Evolutionary conservation across 1,140 invertebrate genomes (phyloP).

Genomic region (Acarapis woodi): DNA sequence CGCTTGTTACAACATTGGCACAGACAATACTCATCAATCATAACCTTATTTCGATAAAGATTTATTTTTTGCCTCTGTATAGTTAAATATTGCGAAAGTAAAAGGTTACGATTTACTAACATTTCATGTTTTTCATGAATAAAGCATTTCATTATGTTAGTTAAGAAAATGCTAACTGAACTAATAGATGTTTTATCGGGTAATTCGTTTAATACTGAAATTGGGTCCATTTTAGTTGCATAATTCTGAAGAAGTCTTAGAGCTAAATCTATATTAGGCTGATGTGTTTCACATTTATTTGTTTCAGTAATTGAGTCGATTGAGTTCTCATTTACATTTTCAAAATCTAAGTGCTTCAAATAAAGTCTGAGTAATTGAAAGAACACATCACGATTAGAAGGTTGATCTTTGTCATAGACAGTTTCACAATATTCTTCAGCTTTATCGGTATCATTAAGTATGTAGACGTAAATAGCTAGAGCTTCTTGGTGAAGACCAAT

Average conservation of each 20-base stretch:
- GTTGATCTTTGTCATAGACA: constrained; percentile 22
- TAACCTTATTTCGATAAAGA: constrained; percentile 38
- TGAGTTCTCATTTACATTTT: neutral
- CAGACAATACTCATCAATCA: constrained; percentile 52
- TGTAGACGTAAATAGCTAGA: constrained; percentile 60
- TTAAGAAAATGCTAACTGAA: constrained; percentile 10
- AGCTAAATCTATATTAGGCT: constrained; percentile 38
- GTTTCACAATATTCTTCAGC: constrained; percentile 57
- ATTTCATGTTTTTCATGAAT: constrained; percentile 10
- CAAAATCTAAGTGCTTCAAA: neutral
- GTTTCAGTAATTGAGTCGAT: neutral
- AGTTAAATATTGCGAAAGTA: constrained; percentile 17
- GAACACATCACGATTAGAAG: constrained; percentile 19
- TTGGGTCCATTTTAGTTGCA: constrained; percentile 44
- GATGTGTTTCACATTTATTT: constrained; percentile 9
- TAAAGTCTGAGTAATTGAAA: neutral
- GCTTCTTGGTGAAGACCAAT: constrained; percentile 65
- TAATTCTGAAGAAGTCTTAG: constrained; percentile 46
- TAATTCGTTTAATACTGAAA: constrained; percentile 23
- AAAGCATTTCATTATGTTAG: constrained; percentile 7
- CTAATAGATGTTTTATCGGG: constrained; percentile 6
- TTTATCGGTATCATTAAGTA: constrained; percentile 39
- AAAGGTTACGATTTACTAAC: constrained; percentile 9
- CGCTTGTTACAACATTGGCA: constrained; percentile 71
- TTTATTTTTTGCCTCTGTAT: constrained; percentile 44